Conservation (phyloP, 2,113 vertebrate genomes). For the Cinclus mexicanus region DNA sequence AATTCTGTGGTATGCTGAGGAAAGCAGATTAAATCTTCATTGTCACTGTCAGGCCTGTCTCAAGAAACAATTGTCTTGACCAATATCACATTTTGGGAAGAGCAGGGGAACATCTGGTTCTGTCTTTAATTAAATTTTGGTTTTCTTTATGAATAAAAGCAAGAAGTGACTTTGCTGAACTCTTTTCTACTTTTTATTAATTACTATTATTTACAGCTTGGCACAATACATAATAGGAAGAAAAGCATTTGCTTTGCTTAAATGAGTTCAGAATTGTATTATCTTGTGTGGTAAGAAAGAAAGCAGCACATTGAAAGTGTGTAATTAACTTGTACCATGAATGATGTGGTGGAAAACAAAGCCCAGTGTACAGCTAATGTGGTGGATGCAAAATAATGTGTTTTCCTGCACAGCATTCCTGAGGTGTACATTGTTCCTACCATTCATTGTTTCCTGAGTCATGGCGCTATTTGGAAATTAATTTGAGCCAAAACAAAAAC, state of each 20-base stretch:
- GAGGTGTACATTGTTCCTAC: neutral
- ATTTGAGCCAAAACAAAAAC: slow-evolving; percentile 38
- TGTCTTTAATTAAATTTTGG: neutral
- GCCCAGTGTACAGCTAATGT: neutral
- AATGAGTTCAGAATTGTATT: slow-evolving; percentile 49
- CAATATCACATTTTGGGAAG: neutral
- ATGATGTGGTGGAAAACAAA: slow-evolving; percentile 49
- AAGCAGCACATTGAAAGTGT: slow-evolving; percentile 4
- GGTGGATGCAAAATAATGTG: slow-evolving; percentile 33
- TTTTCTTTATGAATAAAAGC: slow-evolving; percentile 1
- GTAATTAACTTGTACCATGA: slow-evolving; percentile 54
- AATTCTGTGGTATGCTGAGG: neutral
- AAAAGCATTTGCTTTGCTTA: slow-evolving; percentile 46
- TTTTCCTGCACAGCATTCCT: neutral
- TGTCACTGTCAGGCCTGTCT: neutral
- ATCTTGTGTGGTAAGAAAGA: slow-evolving; percentile 22
- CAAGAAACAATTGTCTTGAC: neutral
- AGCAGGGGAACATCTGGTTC: neutral
- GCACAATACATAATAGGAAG: slow-evolving; percentile 4
- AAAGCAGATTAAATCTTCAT: neutral
- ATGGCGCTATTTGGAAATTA: slow-evolving; percentile 10
- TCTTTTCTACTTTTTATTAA: slow-evolving; percentile 45
- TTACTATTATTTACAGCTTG: slow-evolving; percentile 49
- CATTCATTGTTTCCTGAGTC: slow-evolving; percentile 20
- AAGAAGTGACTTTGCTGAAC: neutral